These are phyloP conservation scores for Ophthalmolycus amberensis DNA, from an alignment of 2,113 vertebrate species.

Conservation along the genomic window DNA sequence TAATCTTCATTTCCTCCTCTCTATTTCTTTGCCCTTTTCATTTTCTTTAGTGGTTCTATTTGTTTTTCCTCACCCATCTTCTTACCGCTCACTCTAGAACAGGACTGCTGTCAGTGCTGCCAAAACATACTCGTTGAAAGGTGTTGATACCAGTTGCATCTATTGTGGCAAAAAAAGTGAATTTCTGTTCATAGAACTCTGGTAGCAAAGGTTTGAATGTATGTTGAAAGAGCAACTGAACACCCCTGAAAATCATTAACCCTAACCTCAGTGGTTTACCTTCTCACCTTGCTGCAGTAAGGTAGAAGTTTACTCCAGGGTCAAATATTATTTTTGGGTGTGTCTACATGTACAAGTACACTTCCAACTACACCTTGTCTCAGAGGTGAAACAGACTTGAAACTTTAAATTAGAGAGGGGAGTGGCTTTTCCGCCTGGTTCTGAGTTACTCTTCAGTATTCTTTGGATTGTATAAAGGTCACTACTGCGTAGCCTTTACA, in stretches of 20 bases:
- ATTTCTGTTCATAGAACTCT: neutral
- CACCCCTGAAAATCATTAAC: neutral
- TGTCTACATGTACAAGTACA: neutral
- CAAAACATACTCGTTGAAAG: neutral
- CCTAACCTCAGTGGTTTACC: neutral
- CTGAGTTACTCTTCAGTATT: neutral
- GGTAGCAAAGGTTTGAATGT: neutral
- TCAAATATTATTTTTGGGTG: neutral
- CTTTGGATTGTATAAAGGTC: neutral
- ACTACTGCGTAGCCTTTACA: neutral
- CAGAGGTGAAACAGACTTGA: neutral
- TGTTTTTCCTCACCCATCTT: neutral
- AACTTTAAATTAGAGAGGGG: neutral
- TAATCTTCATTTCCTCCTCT: neutral
- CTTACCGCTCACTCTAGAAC: neutral
- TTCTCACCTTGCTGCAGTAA: neutral
- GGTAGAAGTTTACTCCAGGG: neutral
- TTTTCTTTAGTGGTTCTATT: neutral
- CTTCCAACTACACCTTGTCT: neutral
- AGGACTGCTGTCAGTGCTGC: neutral
- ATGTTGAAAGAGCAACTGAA: neutral
- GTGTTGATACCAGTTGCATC: neutral
- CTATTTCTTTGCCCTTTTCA: neutral
- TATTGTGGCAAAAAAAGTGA: neutral
- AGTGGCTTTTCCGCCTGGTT: neutral